A percentile compares a stretch with the other conserved stretches of the same genome.
Conservation (phyloP, 2,888 invertebrate genomes). For the Drosophila multiciliata region DNA sequence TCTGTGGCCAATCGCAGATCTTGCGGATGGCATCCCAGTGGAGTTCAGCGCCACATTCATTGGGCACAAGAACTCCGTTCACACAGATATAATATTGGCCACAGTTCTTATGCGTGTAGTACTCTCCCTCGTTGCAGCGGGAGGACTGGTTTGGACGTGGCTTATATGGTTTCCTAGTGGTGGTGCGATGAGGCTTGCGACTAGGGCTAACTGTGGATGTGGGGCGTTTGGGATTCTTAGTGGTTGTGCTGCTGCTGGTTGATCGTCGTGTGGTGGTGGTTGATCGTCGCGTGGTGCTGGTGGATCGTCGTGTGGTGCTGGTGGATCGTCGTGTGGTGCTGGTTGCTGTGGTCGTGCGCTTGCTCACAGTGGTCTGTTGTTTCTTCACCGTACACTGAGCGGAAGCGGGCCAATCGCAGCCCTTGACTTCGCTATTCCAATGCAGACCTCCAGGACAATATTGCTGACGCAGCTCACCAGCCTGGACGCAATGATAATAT, state of each 20-base stretch:
- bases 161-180: slow-evolving; percentile 49
- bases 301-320: slow-evolving; percentile 8
- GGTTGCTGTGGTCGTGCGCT: slow-evolving; percentile 2
- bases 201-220: slow-evolving; percentile 37
- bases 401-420: slow-evolving; percentile 93
- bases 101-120: slow-evolving; percentile 91
- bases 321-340: slow-evolving; percentile 57
- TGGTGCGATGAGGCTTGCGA: slow-evolving; percentile 44
- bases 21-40: slow-evolving; percentile 89
- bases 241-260: slow-evolving; percentile 17
- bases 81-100: slow-evolving; percentile 92
- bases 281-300: background rate
- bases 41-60: slow-evolving; percentile 91
- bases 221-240: slow-evolving; percentile 48
- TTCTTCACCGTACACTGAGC: slow-evolving; percentile 87
- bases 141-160: slow-evolving; percentile 57
- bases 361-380: slow-evolving; percentile 18
- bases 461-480: slow-evolving; percentile 89
- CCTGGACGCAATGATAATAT: slow-evolving; percentile 90
- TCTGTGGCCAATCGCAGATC: slow-evolving; percentile 91
- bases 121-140: slow-evolving; percentile 89
- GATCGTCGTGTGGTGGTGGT: slow-evolving; percentile 44
- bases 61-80: slow-evolving; percentile 89
- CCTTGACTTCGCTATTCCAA: slow-evolving; percentile 89
- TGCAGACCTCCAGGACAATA: slow-evolving; percentile 92